A percentile compares a stretch with the other conserved stretches of the same genome.
Conservation (phyloP, 2,888 invertebrate species). For the Drosophila merina region DNA sequence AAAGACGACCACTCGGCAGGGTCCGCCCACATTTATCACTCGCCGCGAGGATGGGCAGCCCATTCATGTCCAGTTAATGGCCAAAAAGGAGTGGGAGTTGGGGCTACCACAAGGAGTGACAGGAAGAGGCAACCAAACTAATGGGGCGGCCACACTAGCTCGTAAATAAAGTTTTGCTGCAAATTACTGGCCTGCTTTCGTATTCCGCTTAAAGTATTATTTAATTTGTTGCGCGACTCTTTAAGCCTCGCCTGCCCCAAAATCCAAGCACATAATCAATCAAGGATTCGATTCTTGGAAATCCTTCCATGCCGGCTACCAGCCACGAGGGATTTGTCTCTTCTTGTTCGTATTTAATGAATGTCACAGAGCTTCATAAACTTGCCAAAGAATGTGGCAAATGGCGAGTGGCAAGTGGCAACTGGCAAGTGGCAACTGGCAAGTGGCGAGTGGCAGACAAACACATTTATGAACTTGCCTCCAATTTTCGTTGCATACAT, state of each 20-base stretch:
- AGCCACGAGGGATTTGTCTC: constrained; percentile 38
- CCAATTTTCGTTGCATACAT: constrained; percentile 67
- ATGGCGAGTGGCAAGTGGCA: background rate
- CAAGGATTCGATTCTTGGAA: constrained; percentile 32
- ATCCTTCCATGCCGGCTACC: constrained; percentile 31
- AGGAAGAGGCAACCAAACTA: constrained; percentile 35
- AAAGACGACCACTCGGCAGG: constrained; percentile 30
- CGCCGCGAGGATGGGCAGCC: constrained; percentile 23
- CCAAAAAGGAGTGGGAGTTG: constrained; percentile 25
- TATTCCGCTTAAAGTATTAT: constrained; percentile 56
- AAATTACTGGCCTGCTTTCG: constrained; percentile 37
- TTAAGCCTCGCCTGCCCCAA: constrained; percentile 44
- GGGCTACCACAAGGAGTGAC: constrained; percentile 9
- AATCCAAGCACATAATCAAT: constrained; percentile 63
- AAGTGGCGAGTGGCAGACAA: constrained; percentile 24
- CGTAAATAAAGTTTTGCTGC: constrained; percentile 54
- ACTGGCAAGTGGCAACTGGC: constrained; percentile 9
- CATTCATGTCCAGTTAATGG: constrained; percentile 61
- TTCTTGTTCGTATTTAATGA: constrained; percentile 59
- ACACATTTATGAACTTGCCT: constrained; percentile 63
- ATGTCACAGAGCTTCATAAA: constrained; percentile 64
- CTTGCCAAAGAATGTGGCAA: constrained; percentile 6
- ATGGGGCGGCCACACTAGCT: constrained; percentile 47
- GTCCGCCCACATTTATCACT: constrained; percentile 59
- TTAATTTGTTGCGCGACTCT: constrained; percentile 49